Base-by-base conservation (phyloP, 2,113 vertebrate genomes). In the Sapayoa aenigma region DNA sequence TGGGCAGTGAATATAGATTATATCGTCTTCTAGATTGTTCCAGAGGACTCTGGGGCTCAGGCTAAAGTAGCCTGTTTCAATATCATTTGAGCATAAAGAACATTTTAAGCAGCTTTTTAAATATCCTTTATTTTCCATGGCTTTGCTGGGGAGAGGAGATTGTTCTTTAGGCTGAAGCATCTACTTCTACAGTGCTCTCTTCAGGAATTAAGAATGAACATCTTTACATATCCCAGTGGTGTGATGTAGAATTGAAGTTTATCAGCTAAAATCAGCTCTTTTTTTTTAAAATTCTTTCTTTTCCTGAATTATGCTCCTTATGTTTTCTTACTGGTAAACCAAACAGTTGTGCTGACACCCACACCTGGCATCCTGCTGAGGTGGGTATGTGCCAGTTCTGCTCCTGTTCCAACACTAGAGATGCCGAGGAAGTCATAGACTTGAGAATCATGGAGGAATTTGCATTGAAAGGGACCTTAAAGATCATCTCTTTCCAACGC, bases 371-470 rank as follows among this genome's bases (percentile, higher is more conserved):
- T 42, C 22, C 4, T 0, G 0, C 19, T 72, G 52, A 5, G 2
- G 2, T 28, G 3, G 28, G 3, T 44, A 15, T 2, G 1, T 63
- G 35, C 6, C 27, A 25, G 30, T 89, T 39, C 14, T 2, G 1
- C 3, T 14, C 20, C 25, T 35, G 4, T 3, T 62, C 27, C 65
- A 62, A 3, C 6, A 16, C 21, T 2, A 3, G 14, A 44, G 5
- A 31, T 9, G 6, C 22, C 85, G 39, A 67, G 52, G 17, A 71
- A 56, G 19, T 74, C 5, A 41, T 1, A 16, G 24, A 55, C 62
- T 41, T 53, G n/a, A 53, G 28, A 82, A 53, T 31, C 9, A 47
- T 12, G 14, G 11, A 60, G n/a, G 18, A 17, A 18, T 42, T 47
- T 69, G 14, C 41, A 11, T 35, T 69, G 55, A 25, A 83, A 69